phyloP scores from a whole-genome alignment of 2,797 vertebrate genomes.

The Apogon hyalosoma region DNA sequence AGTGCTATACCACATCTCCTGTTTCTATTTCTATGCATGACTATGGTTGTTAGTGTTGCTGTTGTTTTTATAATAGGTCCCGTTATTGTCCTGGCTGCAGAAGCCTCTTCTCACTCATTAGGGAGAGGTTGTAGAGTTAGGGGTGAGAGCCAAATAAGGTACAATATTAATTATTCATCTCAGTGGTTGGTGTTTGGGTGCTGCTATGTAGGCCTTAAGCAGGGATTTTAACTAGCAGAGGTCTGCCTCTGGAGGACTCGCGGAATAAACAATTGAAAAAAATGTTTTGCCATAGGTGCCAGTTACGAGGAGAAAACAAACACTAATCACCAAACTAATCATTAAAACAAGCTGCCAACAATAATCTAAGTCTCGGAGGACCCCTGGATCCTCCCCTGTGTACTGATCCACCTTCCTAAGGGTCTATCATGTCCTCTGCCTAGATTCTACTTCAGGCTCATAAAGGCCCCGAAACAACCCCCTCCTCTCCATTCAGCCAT shows the following conservation, averaged over 20 bases:
- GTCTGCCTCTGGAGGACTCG: slow-evolving; percentile 75
- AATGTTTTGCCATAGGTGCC: slow-evolving; percentile 73
- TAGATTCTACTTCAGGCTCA: slow-evolving; percentile 55
- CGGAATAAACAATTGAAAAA: slow-evolving; percentile 81
- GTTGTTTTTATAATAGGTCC: slow-evolving; percentile 72
- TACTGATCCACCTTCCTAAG: slow-evolving; percentile 68
- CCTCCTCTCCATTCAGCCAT: slow-evolving; percentile 60
- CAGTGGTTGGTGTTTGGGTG: slow-evolving; percentile 79
- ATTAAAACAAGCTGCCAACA: slow-evolving; percentile 76
- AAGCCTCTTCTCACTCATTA: slow-evolving; percentile 84
- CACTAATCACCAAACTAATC: slow-evolving; percentile 79
- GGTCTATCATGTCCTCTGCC: slow-evolving; percentile 63
- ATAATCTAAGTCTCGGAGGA: slow-evolving; percentile 69
- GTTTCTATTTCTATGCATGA: slow-evolving; percentile 52
- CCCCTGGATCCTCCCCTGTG: slow-evolving; percentile 60
- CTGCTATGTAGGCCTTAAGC: slow-evolving; percentile 74
- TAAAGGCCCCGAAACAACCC: slow-evolving; percentile 57
- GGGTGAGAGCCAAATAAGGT: slow-evolving; percentile 78
- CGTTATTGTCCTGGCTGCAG: slow-evolving; percentile 67
- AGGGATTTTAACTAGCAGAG: slow-evolving; percentile 81
- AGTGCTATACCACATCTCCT: slow-evolving; percentile 54
- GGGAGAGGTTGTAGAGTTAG: slow-evolving; percentile 79
- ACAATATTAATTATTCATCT: slow-evolving; percentile 86
- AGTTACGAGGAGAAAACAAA: slow-evolving; percentile 76
- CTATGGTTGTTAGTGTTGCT: slow-evolving; percentile 62